Evolutionary conservation across 1,140 invertebrate genomes (phyloP), one percentile per base, ranked within the genome.

Genomic region (Zaprionus tsacasi): DNA sequence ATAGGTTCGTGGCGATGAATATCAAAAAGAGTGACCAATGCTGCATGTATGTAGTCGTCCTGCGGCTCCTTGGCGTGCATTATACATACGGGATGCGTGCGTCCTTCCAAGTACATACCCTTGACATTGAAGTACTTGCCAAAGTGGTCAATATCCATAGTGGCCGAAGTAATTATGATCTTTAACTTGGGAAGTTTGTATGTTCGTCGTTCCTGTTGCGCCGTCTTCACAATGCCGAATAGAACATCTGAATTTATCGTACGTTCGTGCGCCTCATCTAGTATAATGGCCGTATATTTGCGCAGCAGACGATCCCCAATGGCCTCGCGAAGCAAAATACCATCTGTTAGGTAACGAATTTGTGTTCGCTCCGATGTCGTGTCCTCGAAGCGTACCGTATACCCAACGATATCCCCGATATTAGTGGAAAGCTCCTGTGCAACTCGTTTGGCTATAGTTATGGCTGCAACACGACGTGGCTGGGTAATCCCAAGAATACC

Each of bases 201-300:
- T 35, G 94, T 90, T 85, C 94, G 94, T 59, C 97, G 94, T 67
- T 95, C 93, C 80, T 94, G 95, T 85, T 98, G 97, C 2, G 97
- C 95, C 86, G 94, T 93, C 93, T 98, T 96, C 12, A 97, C 94
- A 91, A 98, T 94, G 68, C 96, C 96, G 94, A 99, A 96, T 0
- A 99, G 93, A 3, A 99, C 94, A 94, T 99, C 99, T 0, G 98
- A 99, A 80, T 98, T 97, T 1, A 99, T 95, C 0, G 98, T 99
- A 48, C 99, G 94, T 93, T 99, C 99, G 93, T 99, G 99, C 55
- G 98, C 98, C 93, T 99, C 99, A 93, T 99, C 99, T 56, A 99
- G 93, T 67, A 99, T 96, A 7, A 99, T 95, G 13, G 97, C 93
- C 13, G 94, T 95, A 91, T 99, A 99, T 55, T 95, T 94, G 10